Conservation (phyloP, 2,113 vertebrate genomes). For the Dromiciops gliroides region DNA sequence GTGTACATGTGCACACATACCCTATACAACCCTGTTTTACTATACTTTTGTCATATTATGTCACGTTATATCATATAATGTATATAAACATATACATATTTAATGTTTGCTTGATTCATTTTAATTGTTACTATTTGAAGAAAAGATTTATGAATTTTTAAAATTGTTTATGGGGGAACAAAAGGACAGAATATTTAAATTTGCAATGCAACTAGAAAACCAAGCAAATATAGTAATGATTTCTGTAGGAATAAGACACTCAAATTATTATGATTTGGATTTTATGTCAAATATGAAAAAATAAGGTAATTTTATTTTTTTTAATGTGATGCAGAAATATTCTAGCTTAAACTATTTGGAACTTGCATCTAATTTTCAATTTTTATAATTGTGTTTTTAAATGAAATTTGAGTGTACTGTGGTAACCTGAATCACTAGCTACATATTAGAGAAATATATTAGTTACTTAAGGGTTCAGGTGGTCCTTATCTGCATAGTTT, state of each 20-base stretch:
- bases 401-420: background rate
- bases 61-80: background rate
- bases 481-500: background rate
- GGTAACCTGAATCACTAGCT: background rate
- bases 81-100: background rate
- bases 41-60: background rate
- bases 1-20: background rate
- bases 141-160: background rate
- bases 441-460: background rate
- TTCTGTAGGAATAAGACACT: background rate
- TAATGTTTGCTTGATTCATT: background rate
- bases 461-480: background rate
- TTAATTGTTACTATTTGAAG: background rate
- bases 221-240: background rate
- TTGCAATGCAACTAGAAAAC: background rate
- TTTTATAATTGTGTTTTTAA: background rate
- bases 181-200: background rate
- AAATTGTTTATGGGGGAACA: background rate
- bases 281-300: background rate
- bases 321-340: background rate
- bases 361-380: background rate
- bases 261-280: background rate
- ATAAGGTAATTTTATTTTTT: background rate
- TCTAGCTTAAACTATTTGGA: background rate
- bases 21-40: background rate